Base-by-base conservation (phyloP, 2,888 invertebrate species). In the Caenorhabditis sp. region DNA sequence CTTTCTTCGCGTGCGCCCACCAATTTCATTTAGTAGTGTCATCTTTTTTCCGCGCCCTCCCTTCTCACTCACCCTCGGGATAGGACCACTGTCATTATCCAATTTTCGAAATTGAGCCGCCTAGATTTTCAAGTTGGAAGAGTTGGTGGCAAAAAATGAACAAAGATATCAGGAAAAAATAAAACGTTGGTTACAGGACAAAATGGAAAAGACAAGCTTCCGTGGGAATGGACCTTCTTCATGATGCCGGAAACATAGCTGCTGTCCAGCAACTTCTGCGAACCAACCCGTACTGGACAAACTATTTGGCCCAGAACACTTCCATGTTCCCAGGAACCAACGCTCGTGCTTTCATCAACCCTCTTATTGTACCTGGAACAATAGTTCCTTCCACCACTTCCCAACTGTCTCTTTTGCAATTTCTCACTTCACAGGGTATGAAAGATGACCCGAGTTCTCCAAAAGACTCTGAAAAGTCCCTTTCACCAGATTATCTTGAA, bases 181-280 rank as follows among this genome's bases (percentile, higher is more conserved):
- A n/a, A n/a, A n/a, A n/a, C 11, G 28, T 37, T 55, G 40, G 1
- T 91, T 92, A 40, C 94, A 96, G 97, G 93, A 98, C 98, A 92
- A 98, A 98, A 94, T 98, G 98, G 98, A 98, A 98, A 93, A 95
- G 98, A 1, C 98, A 98, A 93, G 97, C 98, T 15, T 97, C 98
- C 0, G 98, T 99, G 1, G 98, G 98, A 0, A 93, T 98, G 88
- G 99, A 99, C 92, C 94, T 99, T 50, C 93, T 99, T 70, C 97
- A 97, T 1, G 99, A 99, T 92, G 97, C 98, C 0, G 97, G 97
- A 8, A 98, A 98, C 93, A 97, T 96, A 93, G 97, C 97, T 0
- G 98, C 98, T 20, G 96, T 99, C 92, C 94, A 98, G 83, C 94
- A 98, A 85, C 91, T 94, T 28, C 70, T 90, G 9, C 76, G 88